Conservation (phyloP, 1,140 invertebrate species). For the Lucilia sericata region DNA sequence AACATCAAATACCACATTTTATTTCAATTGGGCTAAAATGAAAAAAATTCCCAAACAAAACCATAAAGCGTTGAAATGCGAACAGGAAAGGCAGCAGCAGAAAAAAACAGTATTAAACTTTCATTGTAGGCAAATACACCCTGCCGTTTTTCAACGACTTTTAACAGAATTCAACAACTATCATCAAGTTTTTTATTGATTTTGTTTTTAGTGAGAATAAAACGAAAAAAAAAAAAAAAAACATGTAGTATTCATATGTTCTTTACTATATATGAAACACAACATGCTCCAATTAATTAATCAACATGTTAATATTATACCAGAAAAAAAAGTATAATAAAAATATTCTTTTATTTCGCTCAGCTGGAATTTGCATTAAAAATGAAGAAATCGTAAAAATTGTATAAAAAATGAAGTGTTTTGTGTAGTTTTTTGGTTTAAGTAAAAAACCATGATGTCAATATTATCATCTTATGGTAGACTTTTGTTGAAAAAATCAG, state of each 20-base stretch:
- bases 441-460: too few relatives aligned
- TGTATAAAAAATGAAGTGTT: too few relatives aligned
- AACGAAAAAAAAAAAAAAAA: background rate
- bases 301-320: conserved; percentile 15
- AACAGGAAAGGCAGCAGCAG: background rate
- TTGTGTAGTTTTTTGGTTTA: too few relatives aligned
- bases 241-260: background rate
- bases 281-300: conserved; percentile 29
- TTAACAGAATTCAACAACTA: background rate
- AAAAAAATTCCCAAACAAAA: background rate
- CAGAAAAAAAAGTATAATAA: background rate
- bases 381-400: background rate
- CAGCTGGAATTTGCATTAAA: background rate
- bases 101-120: too few relatives aligned
- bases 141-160: background rate
- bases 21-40: background rate
- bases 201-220: background rate
- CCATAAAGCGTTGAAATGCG: background rate
- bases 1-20: background rate
- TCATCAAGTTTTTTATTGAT: background rate
- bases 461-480: too few relatives aligned
- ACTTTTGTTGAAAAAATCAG: too few relatives aligned
- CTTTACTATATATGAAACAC: background rate
- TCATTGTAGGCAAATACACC: background rate
- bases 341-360: background rate